Conservation (phyloP, 2,113 vertebrate genomes). For the Antechinus flavipes region DNA sequence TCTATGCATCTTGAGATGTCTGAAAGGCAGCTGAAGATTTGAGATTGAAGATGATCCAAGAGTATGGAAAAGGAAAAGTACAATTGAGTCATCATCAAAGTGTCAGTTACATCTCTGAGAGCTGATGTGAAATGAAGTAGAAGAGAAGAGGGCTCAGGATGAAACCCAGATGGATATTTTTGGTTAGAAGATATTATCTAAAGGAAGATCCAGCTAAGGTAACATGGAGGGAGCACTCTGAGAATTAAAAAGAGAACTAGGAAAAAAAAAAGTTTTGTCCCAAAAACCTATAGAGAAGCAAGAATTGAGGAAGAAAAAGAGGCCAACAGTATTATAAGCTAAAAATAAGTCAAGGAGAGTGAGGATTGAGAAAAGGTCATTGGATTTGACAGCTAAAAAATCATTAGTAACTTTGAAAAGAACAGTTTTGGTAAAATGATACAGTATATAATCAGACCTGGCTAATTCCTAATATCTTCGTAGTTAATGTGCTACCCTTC, state of each 20-base stretch:
- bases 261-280: not conserved
- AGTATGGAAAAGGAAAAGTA: not conserved
- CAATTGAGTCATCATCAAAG: not conserved
- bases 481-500: not conserved
- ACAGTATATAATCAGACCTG: not conserved
- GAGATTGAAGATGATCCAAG: not conserved
- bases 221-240: not conserved
- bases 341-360: not conserved
- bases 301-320: not conserved
- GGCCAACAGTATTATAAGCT: not conserved
- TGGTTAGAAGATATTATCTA: not conserved
- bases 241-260: not conserved
- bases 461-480: not conserved
- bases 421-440: not conserved
- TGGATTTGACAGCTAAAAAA: not conserved
- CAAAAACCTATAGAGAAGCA: not conserved
- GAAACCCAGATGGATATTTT: not conserved
- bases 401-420: not conserved
- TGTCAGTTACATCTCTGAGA: not conserved
- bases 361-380: not conserved
- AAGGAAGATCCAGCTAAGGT: not conserved
- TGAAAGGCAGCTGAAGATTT: not conserved
- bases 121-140: not conserved
- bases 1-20: not conserved
- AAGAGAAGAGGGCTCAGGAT: not conserved